Percentiles rank a stretch among this genome's conserved stretches.
Conservation (phyloP, 2,888 invertebrate genomes). For the Zele albiditarsus region DNA sequence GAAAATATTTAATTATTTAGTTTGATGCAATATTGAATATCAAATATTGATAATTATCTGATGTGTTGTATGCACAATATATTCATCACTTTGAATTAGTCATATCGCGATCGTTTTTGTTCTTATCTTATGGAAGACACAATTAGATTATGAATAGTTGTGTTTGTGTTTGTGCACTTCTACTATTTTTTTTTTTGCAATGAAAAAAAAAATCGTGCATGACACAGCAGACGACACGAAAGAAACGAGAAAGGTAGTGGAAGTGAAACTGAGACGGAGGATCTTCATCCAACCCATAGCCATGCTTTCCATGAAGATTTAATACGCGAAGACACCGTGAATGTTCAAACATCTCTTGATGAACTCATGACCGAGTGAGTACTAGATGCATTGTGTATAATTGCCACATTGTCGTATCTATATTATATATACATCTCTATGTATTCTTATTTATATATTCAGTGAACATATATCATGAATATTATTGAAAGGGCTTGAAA, state of each 20-base stretch:
- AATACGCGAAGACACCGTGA: slow-evolving; percentile 67
- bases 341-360: slow-evolving; percentile 70
- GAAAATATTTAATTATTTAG: background rate
- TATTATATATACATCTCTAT: slow-evolving; percentile 6
- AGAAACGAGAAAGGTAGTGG: slow-evolving; percentile 77
- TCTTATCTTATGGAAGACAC: slow-evolving; percentile 21
- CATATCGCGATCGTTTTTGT: background rate
- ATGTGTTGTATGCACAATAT: slow-evolving; percentile 20
- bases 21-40: background rate
- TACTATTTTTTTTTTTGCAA: slow-evolving; percentile 55
- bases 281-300: slow-evolving; percentile 71
- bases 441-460: background rate
- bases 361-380: slow-evolving; percentile 74
- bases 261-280: slow-evolving; percentile 86
- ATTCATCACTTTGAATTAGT: slow-evolving; percentile 23
- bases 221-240: slow-evolving; percentile 69
- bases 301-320: slow-evolving; percentile 68
- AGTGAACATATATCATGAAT: background rate
- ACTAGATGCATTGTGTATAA: slow-evolving; percentile 53
- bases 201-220: slow-evolving; percentile 57
- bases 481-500: slow-evolving; percentile 2
- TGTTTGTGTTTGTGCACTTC: slow-evolving; percentile 65
- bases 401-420: slow-evolving; percentile 20
- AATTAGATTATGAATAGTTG: slow-evolving; percentile 47
- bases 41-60: background rate